Base-by-base conservation (phyloP, 2,888 invertebrate genomes). In the Andrena hattorfiana region DNA sequence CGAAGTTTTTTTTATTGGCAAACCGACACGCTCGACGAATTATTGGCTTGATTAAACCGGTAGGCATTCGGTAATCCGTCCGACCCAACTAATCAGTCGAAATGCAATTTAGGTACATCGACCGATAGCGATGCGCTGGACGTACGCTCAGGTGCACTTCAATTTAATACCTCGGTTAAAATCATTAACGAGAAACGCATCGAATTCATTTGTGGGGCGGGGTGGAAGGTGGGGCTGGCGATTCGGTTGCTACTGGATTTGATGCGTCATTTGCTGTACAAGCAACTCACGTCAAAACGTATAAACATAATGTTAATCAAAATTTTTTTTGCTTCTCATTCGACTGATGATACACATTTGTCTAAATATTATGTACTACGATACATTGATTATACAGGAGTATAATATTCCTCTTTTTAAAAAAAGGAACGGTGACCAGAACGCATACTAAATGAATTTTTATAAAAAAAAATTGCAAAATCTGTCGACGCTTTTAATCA, bases 61-160 rank as follows among this genome's bases (percentile, higher is more conserved):
- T 90, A 91, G 91, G 91, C 91, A 92, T 92, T 92, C 88, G 91
- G 91, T 92, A 92, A 93, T 92, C 90, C 90, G 89, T 89, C 91
- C 92, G 92, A 91, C 91, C 90, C 89, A 89, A 92, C 92, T 93
- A 93, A 93, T 93, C 91, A 92, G 91, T 91, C 88, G 86, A 90
- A 93, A 93, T 93, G 92, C 92, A 93, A 93, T 93, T 93, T 93
- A 93, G 92, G 89, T 91, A 90, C 91, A 90, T 90, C 89, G 90
- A 91, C 89, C 92, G 90, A 89, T 87, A 90, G 89, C 89, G 86
- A 90, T 89, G 90, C 89, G 89, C 89, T 89, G 89, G 87, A 91
- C 90, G 88, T 90, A 89, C 89, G 90, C 89, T 90, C 91, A 92
- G 90, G 89, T 91, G 90, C 90, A 87, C 90, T 90, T 84, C 91